Evolutionary conservation across 2,113 vertebrate species (phyloP).

Genomic region (Xenus cinereus): DNA sequence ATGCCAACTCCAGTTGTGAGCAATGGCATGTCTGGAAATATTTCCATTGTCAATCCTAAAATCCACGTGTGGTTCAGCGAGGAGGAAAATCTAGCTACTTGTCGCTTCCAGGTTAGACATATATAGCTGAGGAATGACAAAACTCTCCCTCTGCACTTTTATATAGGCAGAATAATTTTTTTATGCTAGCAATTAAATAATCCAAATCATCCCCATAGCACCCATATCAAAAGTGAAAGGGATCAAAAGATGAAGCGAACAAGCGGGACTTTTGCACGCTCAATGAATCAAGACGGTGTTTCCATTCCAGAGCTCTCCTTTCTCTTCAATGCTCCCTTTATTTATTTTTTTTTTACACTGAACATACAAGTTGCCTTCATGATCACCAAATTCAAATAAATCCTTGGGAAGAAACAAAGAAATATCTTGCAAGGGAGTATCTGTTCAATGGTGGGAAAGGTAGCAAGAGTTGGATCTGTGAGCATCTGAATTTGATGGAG

Average conservation of each 20-base stretch:
- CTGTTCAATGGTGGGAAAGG: background rate
- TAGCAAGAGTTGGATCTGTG: background rate
- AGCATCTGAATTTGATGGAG: background rate
- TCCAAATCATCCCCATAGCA: background rate
- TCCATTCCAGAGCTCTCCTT: background rate
- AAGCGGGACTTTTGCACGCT: accelerated
- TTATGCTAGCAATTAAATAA: background rate
- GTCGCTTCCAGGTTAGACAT: background rate
- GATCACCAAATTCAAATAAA: background rate
- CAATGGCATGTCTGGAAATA: background rate
- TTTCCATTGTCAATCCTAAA: background rate
- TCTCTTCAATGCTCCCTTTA: background rate
- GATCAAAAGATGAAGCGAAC: background rate
- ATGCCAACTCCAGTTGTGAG: background rate
- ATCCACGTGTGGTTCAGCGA: background rate
- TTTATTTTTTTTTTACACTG: background rate
- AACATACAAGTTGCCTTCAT: background rate
- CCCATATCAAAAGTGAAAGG: background rate
- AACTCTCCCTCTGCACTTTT: background rate
- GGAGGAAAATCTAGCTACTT: background rate
- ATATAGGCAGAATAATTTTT: background rate
- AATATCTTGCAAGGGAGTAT: background rate
- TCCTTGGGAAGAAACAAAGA: background rate
- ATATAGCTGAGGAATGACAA: background rate
- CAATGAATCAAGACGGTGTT: background rate